Evolutionary conservation across 2,888 invertebrate genomes (phyloP), one percentile per base, ranked within the genome.

Genomic region (Patella caerulea): DNA sequence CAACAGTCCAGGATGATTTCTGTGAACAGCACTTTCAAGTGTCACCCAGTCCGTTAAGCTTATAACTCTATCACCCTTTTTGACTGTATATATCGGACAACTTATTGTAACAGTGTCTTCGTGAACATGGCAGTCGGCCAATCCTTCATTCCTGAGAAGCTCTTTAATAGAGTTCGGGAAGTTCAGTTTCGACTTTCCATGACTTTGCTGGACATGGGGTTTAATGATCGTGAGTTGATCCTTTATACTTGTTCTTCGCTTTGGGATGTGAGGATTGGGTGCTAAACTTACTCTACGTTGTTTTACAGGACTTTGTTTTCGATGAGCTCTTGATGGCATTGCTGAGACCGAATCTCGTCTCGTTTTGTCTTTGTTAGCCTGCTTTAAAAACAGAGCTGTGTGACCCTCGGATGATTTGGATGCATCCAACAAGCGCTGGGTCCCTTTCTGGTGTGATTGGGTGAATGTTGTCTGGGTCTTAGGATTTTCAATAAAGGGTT

Each of bases 201-300:
- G 73, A 24, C 55, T 53, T 12, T 56, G 73, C 11, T 53, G 29
- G 15, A 3, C 54, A 73, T 73, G 45, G 45, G 45, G 9, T 45
- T 45, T 45, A 45, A 9, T 65, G 3, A 65, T 65, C 14, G 74
- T 65, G 17, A 74, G 74, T 11, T 59, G 59, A 5, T 74, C 74
- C 15, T 74, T 56, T 59, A 74, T n/a, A 53, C 74, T 74, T 59
- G 15, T 74, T 69, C 74, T 45, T 4, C 74, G 29, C n/a, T 69
- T 59, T 7, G 74, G 74, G 45, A 74, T 74, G 17, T 34, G n/a
- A 1, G 74, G 74, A 15, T 59, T 74, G 2, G 59, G 45, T 3
- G 65, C 74, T n/a, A 74, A 14, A 56, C 74, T 74, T 17, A 74
- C 45, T 65, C 74, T 34, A 11, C 74, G 34, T 24, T 74, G 74